Evolutionary conservation across 2,113 vertebrate species (phyloP), one percentile per base, ranked within the genome.

Genomic region (Larimichthys polyactis): DNA sequence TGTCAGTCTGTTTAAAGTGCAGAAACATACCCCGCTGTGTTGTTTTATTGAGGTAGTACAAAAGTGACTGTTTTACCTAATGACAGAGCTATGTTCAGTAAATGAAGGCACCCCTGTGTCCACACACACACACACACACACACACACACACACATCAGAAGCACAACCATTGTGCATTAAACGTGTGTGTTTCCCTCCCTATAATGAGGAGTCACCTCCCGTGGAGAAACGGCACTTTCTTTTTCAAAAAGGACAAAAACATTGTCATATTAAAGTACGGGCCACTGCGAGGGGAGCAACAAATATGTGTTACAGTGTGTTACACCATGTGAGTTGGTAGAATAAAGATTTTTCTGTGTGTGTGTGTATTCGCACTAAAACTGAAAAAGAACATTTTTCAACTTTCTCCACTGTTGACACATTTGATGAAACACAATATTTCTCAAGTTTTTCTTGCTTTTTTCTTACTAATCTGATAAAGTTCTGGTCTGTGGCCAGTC

Each of bases 201-300:
- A 8, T 40, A 90, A 89, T 78, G 68, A 79, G 73, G 49, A 63
- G 74, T 60, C 54, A 62, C 72, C 81, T 83, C 85, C 80, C 57
- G 22, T 3, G 9, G 60, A 75, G 81, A 68, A 40, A 48, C n/a
- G 4, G 79, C 57, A 48, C 58, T 81, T 60, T 66, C 22, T 27
- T 58, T 29, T 67, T 48, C 20, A 20, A 20, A 67, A 59, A 49
- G 36, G 43, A 67, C 49, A 17, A 69, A 77, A 75, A 81, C 59
- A 74, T 29, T 54, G 24, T 73, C 58, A 52, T 70, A 71, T 52
- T 54, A 68, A 75, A 68, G 49, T 48, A 19, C n/a, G 76, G 36
- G 32, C 8, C 40, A 62, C 75, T 48, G n/a, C 4, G 9, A 58
- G 43, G 62, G 49, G 32, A 24, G 4, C 2, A 62, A 29, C 54